Conservation (phyloP, 2,888 invertebrate species). For the Sinodicranocentrus sp. region DNA sequence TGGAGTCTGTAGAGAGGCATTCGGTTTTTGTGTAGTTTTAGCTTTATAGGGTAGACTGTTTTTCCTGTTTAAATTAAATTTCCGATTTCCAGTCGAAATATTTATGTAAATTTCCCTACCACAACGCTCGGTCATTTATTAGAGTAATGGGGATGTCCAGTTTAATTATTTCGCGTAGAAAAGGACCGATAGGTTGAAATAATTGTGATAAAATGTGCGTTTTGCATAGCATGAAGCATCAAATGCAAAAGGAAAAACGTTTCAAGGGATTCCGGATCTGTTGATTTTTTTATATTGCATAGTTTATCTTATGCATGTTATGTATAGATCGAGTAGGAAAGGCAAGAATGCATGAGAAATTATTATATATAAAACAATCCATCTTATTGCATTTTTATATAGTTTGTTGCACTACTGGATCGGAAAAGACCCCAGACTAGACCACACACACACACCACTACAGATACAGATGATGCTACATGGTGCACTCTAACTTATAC, state of each 20-base stretch:
- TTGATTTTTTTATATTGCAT: not conserved
- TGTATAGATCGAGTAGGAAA: slow-evolving; percentile 75
- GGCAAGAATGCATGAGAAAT: slow-evolving; percentile 76
- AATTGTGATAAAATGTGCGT: slow-evolving; percentile 3
- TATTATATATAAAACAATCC: slow-evolving; percentile 68
- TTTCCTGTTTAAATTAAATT: not conserved
- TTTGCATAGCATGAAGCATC: not conserved
- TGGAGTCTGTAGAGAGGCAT: not conserved
- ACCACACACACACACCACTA: slow-evolving; percentile 48
- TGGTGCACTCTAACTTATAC: not conserved
- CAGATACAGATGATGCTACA: not conserved
- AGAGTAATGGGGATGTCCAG: not conserved
- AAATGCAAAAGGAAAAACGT: not conserved
- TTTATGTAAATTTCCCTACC: slow-evolving; percentile 3
- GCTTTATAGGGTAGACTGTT: too few species aligned
- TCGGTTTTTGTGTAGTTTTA: not conserved
- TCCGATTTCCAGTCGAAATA: not conserved
- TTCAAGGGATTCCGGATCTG: not conserved
- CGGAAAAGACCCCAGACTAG: slow-evolving; percentile 55
- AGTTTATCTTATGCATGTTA: slow-evolving; percentile 11
- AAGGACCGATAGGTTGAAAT: too few species aligned
- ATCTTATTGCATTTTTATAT: slow-evolving; percentile 36
- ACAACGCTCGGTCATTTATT: slow-evolving; percentile 5
- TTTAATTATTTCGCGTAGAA: not conserved
- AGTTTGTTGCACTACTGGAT: slow-evolving; percentile 63